Evolutionary conservation across 2,888 invertebrate genomes (phyloP), one percentile per base, ranked within the genome.

Genomic region (Entomobrya multifasciata): DNA sequence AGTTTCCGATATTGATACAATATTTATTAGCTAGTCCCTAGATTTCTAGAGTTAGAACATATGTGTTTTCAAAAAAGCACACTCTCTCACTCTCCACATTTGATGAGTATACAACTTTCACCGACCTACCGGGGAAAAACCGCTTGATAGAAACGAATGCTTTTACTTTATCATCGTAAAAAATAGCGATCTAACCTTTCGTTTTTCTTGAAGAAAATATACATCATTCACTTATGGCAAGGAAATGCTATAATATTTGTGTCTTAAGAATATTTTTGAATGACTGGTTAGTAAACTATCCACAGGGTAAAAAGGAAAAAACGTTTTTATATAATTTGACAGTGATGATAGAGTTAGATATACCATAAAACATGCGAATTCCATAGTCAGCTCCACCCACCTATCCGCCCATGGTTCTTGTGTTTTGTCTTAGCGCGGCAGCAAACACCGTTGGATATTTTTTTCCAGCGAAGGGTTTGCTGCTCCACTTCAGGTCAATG

Each of bases 1-100:
- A 57, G 41, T n/a, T n/a, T 47, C 70, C 79, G 62, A 85, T 85
- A 79, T 85, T 85, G 49, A 85, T 85, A 70, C 70, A 85, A 78
- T 57, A 85, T 79, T 85, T 85, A 85, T 57, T 72, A 79, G 70
- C 57, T 57, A 65, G 20, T 49, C n/a, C n/a, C n/a, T n/a, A n/a
- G n/a, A n/a, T n/a, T n/a, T n/a, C n/a, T n/a, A n/a, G n/a, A n/a
- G n/a, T n/a, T n/a, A n/a, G n/a, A n/a, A n/a, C n/a, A n/a, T n/a
- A n/a, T n/a, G n/a, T n/a, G n/a, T n/a, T n/a, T n/a, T n/a, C n/a
- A n/a, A n/a, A n/a, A n/a, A n/a, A n/a, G n/a, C n/a, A n/a, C n/a
- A n/a, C n/a, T n/a, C n/a, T n/a, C n/a, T n/a, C n/a, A n/a, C n/a
- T n/a, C n/a, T n/a, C n/a, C n/a, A n/a, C n/a, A n/a, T n/a, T n/a